phyloP scores from a whole-genome alignment of 64 coral and sea anemone species.

The Acropora yongei region DNA sequence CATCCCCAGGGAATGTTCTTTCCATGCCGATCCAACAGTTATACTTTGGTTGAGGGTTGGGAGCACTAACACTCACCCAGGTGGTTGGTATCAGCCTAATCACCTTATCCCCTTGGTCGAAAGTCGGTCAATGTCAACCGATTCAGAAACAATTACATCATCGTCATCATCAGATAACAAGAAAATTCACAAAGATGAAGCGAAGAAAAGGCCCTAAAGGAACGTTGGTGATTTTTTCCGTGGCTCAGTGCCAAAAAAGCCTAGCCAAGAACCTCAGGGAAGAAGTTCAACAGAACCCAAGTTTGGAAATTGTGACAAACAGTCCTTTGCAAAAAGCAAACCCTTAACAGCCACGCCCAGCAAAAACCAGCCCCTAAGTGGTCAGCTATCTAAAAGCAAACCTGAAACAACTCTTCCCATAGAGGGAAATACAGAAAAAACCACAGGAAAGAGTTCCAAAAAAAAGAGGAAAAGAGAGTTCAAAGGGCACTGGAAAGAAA shows the following conservation, averaged over 20 bases:
- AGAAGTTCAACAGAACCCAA: too few relatives aligned
- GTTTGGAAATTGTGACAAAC: too few relatives aligned
- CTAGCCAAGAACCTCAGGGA: too few relatives aligned
- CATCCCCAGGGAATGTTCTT: slow-evolving; percentile 8
- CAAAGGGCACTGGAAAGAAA: background rate
- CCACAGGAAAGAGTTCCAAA: slow-evolving; percentile 35
- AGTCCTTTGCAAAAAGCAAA: too few relatives aligned
- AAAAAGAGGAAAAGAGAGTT: slow-evolving; percentile 34
- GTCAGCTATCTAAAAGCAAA: slow-evolving; percentile 20
- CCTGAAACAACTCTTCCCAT: slow-evolving; percentile 2
- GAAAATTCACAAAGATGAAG: background rate
- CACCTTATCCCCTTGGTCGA: slow-evolving; percentile 3
- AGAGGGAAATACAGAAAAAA: slow-evolving; percentile 30
- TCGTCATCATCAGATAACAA: slow-evolving; percentile 30
- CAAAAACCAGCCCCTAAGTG: slow-evolving; percentile 34
- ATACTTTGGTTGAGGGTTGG: slow-evolving; percentile 34
- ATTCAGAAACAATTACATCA: slow-evolving; percentile 16
- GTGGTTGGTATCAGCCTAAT: slow-evolving; percentile 23
- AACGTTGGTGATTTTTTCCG: too few relatives aligned
- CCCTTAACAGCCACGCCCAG: slow-evolving; percentile 40
- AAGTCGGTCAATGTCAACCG: background rate
- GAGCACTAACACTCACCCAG: slow-evolving; percentile 16
- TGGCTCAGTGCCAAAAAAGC: too few relatives aligned
- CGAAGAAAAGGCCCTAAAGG: too few relatives aligned
- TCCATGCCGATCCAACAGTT: slow-evolving; percentile 19